Base-by-base conservation (phyloP, 1,140 invertebrate genomes). In the Bombus confusus region DNA sequence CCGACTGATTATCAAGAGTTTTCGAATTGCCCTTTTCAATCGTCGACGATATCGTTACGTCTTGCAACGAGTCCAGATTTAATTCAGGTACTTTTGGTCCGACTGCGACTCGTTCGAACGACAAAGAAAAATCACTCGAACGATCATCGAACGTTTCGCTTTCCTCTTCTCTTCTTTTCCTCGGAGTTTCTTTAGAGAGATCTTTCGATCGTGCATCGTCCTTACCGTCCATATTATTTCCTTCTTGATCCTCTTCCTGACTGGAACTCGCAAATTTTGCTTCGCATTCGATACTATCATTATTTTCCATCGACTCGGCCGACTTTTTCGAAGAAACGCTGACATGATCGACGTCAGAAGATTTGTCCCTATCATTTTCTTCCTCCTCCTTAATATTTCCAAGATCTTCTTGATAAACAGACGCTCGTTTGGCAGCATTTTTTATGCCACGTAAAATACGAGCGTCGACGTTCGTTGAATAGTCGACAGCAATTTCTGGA, bases 11-110 rank as follows among this genome's bases (percentile, higher is more conserved):
- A 68, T 86, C 88, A 25, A 88, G 84, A 22, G 90, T 86, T 43
- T 90, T 91, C 64, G 93, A 93, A 3, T 52, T 41, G 34, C 1
- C 72, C 28, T 22, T 39, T 28, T 62, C 39, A 0, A 80, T 62
- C 15, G 52, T 75, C 0, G 93, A 95, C 18, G 93, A 94, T 18
- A 93, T 89, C 1, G 94, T 94, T 10, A 91, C 83, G 79, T 95
- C 95, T 37, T 92, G 93, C 10, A 95, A 91, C 28, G 93, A 92
- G 66, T 95, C 92, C 28, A 95, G 83, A 80, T 95, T 95, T 57
- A 95, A 83, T 76, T 95, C 95, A 0, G 94, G 94, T 28, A 95
- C 91, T 52, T 90, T 86, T 0, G 94, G 94, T 43, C 88, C 86
- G 0, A 25, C 1, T 62, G 0, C 59, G 5, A 62, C 82, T 1